A percentile compares a stretch with the other conserved stretches of the same genome.
Evolutionary conservation across 2,113 vertebrate species (phyloP).

Genomic region (Mus pahari): DNA sequence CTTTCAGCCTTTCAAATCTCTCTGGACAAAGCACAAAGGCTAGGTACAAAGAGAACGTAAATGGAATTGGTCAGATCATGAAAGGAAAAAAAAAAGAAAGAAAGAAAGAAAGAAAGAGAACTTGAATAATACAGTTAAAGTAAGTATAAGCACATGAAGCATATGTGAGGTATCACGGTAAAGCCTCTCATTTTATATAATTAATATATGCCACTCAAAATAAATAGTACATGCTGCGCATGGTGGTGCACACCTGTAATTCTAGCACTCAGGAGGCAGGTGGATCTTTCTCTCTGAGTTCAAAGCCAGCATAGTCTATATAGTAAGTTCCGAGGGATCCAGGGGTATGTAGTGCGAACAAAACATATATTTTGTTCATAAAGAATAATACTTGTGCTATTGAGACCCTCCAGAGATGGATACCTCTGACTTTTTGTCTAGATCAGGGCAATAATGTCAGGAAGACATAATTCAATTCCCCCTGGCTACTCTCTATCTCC

Average conservation of each 20-base stretch:
- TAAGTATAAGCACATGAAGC: not conserved
- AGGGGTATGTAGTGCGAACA: too few relatives aligned
- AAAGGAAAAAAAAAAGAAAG: not conserved
- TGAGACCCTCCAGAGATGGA: not conserved
- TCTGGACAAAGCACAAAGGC: conserved; percentile 21
- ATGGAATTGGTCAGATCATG: not conserved
- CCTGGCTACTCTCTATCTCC: not conserved
- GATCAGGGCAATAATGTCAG: not conserved
- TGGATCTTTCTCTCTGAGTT: not conserved
- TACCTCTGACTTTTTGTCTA: not conserved
- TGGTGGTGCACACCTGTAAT: not conserved
- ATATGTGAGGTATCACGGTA: not conserved
- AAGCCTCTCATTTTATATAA: not conserved
- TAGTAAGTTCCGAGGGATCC: not conserved
- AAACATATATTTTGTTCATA: not conserved
- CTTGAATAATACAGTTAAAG: not conserved
- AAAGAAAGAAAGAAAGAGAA: too few relatives aligned
- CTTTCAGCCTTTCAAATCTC: not conserved
- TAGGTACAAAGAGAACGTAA: not conserved
- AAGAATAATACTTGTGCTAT: not conserved
- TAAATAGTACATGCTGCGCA: not conserved
- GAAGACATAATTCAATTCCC: not conserved
- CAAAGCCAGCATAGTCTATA: not conserved
- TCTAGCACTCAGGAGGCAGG: not conserved
- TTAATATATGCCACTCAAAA: not conserved